Percentiles rank a stretch among this genome's conserved stretches.
phyloP scores from a whole-genome alignment of 2,888 invertebrate species.

The Caenorhabditis japonica region DNA sequence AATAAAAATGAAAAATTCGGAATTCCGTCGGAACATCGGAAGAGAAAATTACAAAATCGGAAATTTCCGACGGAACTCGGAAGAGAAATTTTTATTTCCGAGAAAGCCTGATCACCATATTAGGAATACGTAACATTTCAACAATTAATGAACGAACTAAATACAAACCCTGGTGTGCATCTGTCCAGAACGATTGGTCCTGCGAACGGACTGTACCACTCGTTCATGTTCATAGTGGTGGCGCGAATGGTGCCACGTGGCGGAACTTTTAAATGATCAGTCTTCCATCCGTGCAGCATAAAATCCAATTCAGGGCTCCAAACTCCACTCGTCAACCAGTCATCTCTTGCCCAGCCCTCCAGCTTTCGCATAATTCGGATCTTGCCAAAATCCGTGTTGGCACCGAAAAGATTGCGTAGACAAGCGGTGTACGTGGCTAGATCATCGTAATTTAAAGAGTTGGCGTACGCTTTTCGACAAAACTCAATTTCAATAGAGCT shows the following conservation, averaged over 20 bases:
- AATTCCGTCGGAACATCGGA: too few relatives aligned
- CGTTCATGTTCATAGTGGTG: background rate
- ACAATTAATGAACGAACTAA: too few relatives aligned
- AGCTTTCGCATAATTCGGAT: slow-evolving; percentile 52
- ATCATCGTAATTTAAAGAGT: slow-evolving; percentile 57
- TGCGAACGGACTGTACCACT: slow-evolving; percentile 24
- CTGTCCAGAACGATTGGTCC: slow-evolving; percentile 5
- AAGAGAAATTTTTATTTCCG: too few relatives aligned
- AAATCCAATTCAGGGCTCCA: slow-evolving; percentile 57
- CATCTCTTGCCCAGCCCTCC: slow-evolving; percentile 55
- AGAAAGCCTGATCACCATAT: too few relatives aligned
- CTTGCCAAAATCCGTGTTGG: slow-evolving; percentile 32
- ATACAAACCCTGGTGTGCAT: slow-evolving; percentile 14
- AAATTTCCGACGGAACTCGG: too few relatives aligned
- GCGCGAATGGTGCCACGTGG: background rate
- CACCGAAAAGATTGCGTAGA: slow-evolving; percentile 45
- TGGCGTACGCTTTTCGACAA: slow-evolving; percentile 38
- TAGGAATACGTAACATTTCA: too few relatives aligned
- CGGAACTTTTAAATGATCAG: slow-evolving; percentile 7
- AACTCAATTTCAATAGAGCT: slow-evolving; percentile 24
- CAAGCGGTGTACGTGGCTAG: slow-evolving; percentile 66
- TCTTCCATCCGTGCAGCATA: slow-evolving; percentile 63
- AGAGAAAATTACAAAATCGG: too few relatives aligned
- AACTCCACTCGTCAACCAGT: slow-evolving; percentile 59
- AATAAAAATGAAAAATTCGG: too few relatives aligned